Evolutionary conservation across 1,140 invertebrate species (phyloP).

Genomic region (Arctopsyche grandis): DNA sequence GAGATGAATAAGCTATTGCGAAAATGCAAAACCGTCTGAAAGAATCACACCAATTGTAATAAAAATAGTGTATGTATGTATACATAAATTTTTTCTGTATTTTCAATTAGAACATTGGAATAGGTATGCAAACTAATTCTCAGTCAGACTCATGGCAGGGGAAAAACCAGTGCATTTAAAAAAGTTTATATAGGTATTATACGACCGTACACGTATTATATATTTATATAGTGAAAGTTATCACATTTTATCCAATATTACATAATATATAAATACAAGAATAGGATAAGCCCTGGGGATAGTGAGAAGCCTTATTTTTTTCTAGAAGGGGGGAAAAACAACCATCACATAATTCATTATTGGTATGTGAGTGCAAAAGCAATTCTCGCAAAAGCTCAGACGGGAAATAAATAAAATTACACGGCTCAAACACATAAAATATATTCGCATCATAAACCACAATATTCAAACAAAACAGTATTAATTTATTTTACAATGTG

Average conservation of each 20-base stretch:
- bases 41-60: background rate
- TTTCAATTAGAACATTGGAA: conserved; percentile 30
- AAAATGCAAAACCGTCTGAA: background rate
- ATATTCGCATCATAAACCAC: too few relatives aligned
- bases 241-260: background rate
- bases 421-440: too few relatives aligned
- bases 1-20: conserved; percentile 1
- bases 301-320: background rate
- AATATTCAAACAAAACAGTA: background rate
- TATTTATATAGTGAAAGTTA: background rate
- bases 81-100: conserved; percentile 12
- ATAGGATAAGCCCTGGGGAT: background rate
- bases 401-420: too few relatives aligned
- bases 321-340: background rate
- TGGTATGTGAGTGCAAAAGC: background rate
- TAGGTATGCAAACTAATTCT: conserved; percentile 36
- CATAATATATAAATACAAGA: background rate
- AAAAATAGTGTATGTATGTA: background rate
- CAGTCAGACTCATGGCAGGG: background rate
- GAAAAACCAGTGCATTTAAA: background rate
- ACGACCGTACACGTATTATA: conserved; percentile 1
- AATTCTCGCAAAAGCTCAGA: background rate
- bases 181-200: background rate
- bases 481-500: background rate
- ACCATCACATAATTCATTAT: background rate